Evolutionary conservation across 2,797 vertebrate genomes (phyloP).

Genomic region (Pyrocephalus nanus): DNA sequence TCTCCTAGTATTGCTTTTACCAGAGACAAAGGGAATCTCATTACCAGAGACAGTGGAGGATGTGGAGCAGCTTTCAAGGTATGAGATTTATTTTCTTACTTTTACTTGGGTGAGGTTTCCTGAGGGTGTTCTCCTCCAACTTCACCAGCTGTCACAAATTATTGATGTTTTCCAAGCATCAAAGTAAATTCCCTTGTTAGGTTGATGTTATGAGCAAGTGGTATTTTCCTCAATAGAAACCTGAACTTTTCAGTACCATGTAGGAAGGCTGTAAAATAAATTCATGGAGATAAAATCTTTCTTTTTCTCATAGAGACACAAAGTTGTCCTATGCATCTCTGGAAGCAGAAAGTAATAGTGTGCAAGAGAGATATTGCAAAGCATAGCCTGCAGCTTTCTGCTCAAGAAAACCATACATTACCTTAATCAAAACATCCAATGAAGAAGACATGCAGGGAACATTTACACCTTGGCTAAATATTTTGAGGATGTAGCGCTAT

Average conservation of each 20-base stretch:
- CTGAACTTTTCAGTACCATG: background rate
- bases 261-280: background rate
- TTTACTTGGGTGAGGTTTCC: background rate
- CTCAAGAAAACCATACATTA: background rate
- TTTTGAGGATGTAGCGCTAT: background rate
- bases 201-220: background rate
- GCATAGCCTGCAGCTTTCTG: background rate
- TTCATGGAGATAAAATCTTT: background rate
- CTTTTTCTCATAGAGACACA: background rate
- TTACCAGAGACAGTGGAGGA: constrained; percentile 94
- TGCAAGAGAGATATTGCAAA: background rate
- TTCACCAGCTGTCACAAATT: background rate
- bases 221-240: background rate
- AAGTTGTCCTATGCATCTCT: background rate
- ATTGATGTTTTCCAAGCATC: background rate
- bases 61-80: constrained; percentile 87
- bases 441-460: background rate
- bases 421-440: background rate
- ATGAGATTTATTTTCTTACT: background rate
- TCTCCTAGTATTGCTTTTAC: constrained; percentile 86
- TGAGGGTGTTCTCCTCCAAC: background rate
- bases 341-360: background rate
- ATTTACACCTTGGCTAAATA: background rate
- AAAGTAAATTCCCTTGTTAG: background rate
- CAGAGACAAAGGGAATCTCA: constrained; percentile 89